Evolutionary conservation across 2,113 vertebrate species (phyloP).

Genomic region (Trogon melanurus): DNA sequence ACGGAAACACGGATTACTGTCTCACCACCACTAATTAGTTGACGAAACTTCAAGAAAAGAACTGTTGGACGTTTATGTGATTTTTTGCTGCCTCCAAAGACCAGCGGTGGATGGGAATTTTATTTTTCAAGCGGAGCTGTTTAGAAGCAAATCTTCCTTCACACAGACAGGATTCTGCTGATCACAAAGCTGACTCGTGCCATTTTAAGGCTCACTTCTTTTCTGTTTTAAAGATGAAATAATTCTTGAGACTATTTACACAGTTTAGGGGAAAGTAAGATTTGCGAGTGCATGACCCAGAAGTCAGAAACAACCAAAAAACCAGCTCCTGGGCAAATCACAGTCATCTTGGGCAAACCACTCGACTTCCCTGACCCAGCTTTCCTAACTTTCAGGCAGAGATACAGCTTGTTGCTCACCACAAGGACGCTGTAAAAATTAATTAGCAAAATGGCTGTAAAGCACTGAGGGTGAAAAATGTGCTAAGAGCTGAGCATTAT

Average conservation of each 20-base stretch:
- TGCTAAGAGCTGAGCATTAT: slow-evolving; percentile 44
- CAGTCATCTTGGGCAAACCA: neutral
- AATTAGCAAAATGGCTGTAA: slow-evolving; percentile 23
- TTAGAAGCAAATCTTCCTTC: neutral
- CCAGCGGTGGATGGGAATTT: neutral
- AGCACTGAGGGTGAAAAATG: neutral
- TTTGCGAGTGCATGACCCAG: neutral
- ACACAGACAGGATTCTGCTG: neutral
- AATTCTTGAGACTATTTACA: neutral
- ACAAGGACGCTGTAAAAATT: slow-evolving; percentile 12
- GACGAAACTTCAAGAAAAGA: neutral
- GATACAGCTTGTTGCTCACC: neutral
- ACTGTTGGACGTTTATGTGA: neutral
- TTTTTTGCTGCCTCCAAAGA: neutral
- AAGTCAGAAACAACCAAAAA: neutral
- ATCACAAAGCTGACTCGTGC: neutral
- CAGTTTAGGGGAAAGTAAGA: neutral
- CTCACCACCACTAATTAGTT: slow-evolving; percentile 3
- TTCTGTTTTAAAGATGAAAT: neutral
- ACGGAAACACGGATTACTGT: neutral
- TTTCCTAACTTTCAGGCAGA: neutral
- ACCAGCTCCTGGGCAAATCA: neutral
- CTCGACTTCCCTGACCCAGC: neutral
- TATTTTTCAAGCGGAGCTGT: neutral
- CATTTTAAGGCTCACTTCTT: neutral